Conservation (phyloP, 2,797 vertebrate species). For the Cheirogaleus major region DNA sequence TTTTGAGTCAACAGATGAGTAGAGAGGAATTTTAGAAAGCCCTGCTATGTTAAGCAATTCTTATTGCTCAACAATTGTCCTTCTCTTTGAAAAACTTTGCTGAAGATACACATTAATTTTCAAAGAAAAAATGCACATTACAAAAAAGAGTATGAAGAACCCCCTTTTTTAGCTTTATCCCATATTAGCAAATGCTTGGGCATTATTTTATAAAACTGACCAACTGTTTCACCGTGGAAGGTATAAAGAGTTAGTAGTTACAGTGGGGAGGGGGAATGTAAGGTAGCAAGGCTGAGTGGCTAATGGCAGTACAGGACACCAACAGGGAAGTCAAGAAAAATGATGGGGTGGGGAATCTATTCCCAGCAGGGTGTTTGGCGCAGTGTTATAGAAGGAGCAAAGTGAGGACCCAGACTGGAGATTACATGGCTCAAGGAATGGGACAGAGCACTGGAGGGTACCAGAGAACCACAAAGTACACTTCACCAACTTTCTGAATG, state of each 20-base stretch:
- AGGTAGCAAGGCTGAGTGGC: not conserved
- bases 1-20: slow-evolving; percentile 38
- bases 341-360: not conserved
- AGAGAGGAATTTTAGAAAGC: slow-evolving; percentile 36
- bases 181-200: not conserved
- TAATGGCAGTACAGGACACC: not conserved
- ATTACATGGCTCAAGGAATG: not conserved
- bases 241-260: not conserved
- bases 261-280: not conserved
- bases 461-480: not conserved
- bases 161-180: not conserved
- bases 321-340: not conserved
- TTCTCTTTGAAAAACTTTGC: not conserved
- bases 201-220: slow-evolving; percentile 29
- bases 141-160: not conserved
- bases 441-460: not conserved
- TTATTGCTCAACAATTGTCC: slow-evolving; percentile 41
- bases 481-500: not conserved
- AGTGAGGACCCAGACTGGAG: not conserved
- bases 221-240: not conserved
- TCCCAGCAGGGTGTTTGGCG: not conserved
- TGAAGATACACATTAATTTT: slow-evolving; percentile 48
- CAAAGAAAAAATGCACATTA: not conserved
- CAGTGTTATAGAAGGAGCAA: not conserved
- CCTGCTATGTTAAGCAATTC: slow-evolving; percentile 33